phyloP scores from a whole-genome alignment of 2,113 vertebrate genomes.

The Laterallus jamaicensis region DNA sequence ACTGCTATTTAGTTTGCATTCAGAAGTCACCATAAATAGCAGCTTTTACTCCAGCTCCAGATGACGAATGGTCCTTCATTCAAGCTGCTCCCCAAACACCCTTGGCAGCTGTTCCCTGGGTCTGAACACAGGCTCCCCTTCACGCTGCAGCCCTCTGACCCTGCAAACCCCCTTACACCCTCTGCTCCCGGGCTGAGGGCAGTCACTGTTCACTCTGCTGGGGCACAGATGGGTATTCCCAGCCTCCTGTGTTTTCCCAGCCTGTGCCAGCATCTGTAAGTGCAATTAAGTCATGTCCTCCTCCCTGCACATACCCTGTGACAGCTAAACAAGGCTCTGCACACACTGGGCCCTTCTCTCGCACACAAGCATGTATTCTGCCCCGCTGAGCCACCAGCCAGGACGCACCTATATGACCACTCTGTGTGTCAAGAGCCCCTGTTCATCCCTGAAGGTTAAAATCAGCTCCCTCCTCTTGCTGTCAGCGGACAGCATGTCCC shows the following conservation, averaged over 20 bases:
- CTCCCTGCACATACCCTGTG: not conserved
- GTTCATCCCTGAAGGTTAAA: not conserved
- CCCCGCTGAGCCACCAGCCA: not conserved
- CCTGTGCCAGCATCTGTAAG: not conserved
- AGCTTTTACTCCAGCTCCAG: not conserved
- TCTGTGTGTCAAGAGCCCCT: not conserved
- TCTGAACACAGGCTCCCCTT: not conserved
- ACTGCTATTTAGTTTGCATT: not conserved
- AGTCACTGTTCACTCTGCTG: rapidly evolving
- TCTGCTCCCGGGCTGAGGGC: not conserved
- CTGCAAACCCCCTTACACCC: not conserved
- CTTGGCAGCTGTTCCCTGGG: not conserved
- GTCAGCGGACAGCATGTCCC: rapidly evolving
- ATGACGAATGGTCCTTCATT: not conserved
- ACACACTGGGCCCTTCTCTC: not conserved
- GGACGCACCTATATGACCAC: not conserved
- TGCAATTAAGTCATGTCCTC: not conserved
- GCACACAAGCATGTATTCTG: not conserved
- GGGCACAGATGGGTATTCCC: not conserved
- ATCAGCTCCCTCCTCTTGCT: not conserved
- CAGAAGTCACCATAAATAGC: not conserved
- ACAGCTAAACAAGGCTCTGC: not conserved
- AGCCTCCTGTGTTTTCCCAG: slow-evolving; percentile 1
- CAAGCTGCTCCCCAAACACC: not conserved
- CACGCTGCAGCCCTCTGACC: not conserved